phyloP scores from a whole-genome alignment of 1,140 invertebrate genomes.

The Thaumatotibia leucotreta region DNA sequence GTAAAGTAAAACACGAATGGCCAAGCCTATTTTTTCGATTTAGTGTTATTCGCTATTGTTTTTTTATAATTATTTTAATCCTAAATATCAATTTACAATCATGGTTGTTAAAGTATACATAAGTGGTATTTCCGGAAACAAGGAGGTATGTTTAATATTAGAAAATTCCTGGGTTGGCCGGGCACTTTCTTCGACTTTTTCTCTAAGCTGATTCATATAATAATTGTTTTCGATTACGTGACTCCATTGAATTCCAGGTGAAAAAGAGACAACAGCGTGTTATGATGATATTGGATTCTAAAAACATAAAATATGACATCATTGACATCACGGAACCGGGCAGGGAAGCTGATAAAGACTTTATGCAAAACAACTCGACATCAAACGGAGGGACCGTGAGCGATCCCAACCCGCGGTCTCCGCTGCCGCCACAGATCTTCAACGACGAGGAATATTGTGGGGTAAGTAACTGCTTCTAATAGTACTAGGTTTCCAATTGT shows the following conservation, averaged over 20 bases:
- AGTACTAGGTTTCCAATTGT: neutral
- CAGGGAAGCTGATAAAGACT: slow-evolving; percentile 91
- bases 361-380: slow-evolving; percentile 93
- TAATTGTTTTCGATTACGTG: slow-evolving; percentile 54
- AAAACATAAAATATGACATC: slow-evolving; percentile 90
- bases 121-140: slow-evolving; percentile 93
- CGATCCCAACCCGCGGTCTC: slow-evolving; percentile 80
- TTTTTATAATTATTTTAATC: slow-evolving; percentile 37
- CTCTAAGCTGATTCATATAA: slow-evolving; percentile 53
- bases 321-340: slow-evolving; percentile 96
- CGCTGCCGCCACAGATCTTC: slow-evolving; percentile 95
- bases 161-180: slow-evolving; percentile 53
- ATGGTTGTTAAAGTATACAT: slow-evolving; percentile 95
- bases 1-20: slow-evolving; percentile 45
- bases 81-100: slow-evolving; percentile 37
- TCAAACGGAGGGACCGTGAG: slow-evolving; percentile 83
- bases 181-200: slow-evolving; percentile 49
- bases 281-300: slow-evolving; percentile 93
- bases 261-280: slow-evolving; percentile 96
- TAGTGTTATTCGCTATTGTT: slow-evolving; percentile 39
- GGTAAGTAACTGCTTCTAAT: slow-evolving; percentile 76
- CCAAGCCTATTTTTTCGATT: slow-evolving; percentile 69
- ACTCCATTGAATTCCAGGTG: slow-evolving; percentile 81
- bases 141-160: slow-evolving; percentile 83
- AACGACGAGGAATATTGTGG: slow-evolving; percentile 95